Evolutionary conservation across 2,113 vertebrate species (phyloP).

Genomic region (Asarcornis scutulata): DNA sequence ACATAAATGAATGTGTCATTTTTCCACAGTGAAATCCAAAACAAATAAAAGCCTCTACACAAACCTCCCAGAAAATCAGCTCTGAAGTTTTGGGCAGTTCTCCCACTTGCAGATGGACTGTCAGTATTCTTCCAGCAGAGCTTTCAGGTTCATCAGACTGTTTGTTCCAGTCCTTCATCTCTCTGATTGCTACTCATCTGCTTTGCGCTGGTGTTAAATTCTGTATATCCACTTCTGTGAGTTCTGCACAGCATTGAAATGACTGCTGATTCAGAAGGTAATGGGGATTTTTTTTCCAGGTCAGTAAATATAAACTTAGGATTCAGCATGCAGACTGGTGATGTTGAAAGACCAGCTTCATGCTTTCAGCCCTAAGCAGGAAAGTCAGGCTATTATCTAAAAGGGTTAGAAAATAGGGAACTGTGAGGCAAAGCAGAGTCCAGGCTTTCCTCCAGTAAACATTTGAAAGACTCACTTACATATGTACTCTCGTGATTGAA

Average conservation of each 20-base stretch:
- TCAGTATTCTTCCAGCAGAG: neutral
- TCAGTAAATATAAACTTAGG: conserved; percentile 59
- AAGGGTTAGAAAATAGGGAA: neutral
- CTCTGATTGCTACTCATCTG: neutral
- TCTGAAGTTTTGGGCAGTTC: neutral
- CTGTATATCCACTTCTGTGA: conserved; percentile 13
- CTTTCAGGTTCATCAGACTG: conserved; percentile 18
- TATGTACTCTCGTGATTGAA: neutral
- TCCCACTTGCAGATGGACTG: neutral
- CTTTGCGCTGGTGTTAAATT: conserved; percentile 28
- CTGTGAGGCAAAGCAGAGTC: neutral
- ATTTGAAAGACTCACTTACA: neutral
- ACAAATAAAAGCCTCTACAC: neutral
- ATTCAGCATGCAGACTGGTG: conserved; percentile 32
- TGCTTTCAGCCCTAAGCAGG: neutral
- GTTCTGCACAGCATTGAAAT: conserved; percentile 38
- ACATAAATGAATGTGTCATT: neutral
- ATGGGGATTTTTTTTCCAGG: conserved; percentile 43
- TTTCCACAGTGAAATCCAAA: neutral
- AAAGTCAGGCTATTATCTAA: neutral
- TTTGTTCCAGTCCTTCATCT: neutral
- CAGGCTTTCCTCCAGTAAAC: neutral
- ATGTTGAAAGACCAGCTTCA: conserved; percentile 40
- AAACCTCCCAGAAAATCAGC: neutral
- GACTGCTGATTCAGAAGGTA: conserved; percentile 62